Conservation (phyloP, 2,113 vertebrate genomes). For the Oncorhynchus clarkii region DNA sequence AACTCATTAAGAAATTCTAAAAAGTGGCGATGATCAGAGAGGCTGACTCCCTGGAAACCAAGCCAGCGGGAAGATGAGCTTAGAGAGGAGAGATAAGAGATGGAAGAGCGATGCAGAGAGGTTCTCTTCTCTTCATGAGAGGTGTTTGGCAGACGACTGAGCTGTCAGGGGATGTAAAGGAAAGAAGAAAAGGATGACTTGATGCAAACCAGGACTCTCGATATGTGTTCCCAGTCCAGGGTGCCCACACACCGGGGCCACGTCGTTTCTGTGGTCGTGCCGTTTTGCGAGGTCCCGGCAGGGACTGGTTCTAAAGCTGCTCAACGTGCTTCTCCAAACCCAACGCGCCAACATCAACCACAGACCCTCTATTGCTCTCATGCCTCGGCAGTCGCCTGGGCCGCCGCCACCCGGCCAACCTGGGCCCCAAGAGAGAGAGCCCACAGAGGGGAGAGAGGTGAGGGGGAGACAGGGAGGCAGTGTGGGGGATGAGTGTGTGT, state of each 20-base stretch:
- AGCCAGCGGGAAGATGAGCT: conserved; percentile 13
- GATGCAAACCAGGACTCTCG: conserved; percentile 1
- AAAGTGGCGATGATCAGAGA: conserved; percentile 16
- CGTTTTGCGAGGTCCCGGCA: background rate
- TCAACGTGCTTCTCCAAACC: conserved; percentile 64
- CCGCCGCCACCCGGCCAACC: conserved; percentile 47
- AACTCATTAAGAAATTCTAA: conserved; percentile 50
- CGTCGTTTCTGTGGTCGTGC: conserved; percentile 8
- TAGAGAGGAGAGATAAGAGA: conserved; percentile 26
- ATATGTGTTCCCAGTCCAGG: conserved; percentile 33
- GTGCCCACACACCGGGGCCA: conserved; percentile 11
- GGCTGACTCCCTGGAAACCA: no score
- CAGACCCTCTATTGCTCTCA: conserved; percentile 57
- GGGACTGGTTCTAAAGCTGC: conserved; percentile 64
- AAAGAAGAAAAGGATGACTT: background rate
- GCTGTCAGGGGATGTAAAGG: background rate
- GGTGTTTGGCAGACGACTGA: conserved; percentile 15
- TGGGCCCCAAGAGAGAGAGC: conserved; percentile 36
- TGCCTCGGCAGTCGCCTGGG: conserved; percentile 64
- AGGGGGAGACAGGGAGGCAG: conserved; percentile 27
- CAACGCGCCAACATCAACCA: conserved; percentile 18
- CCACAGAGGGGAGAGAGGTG: conserved; percentile 69
- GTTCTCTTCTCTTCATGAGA: conserved; percentile 10
- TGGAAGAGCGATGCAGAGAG: conserved; percentile 1
- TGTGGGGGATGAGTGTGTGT: background rate